phyloP scores from a whole-genome alignment of 2,797 vertebrate genomes.

The Pachyuromys duprasi region DNA sequence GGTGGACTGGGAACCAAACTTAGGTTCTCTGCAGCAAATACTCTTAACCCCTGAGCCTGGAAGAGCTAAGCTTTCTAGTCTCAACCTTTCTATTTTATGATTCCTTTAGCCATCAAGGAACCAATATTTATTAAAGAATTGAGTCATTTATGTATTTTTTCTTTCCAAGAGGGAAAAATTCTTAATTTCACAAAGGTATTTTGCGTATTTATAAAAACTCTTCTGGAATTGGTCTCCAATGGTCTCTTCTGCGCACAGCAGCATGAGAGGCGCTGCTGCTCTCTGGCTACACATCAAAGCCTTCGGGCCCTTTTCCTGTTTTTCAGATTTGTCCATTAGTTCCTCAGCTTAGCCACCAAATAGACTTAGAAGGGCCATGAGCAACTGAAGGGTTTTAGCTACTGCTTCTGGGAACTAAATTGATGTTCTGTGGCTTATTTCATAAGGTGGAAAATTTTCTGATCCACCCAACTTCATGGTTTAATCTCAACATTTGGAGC shows the following conservation, averaged over 20 bases:
- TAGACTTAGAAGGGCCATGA: neutral
- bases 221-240: neutral
- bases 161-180: neutral
- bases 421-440: neutral
- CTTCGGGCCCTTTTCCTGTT: neutral
- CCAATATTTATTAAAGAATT: neutral
- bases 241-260: neutral
- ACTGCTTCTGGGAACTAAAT: neutral
- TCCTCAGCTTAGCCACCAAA: constrained; percentile 8
- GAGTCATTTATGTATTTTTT: neutral
- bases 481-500: constrained; percentile 51
- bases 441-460: neutral
- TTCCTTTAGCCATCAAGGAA: neutral
- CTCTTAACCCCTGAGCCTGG: too few relatives aligned
- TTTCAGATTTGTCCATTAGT: constrained; percentile 16
- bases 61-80: neutral
- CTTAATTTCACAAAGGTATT: neutral
- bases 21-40: neutral
- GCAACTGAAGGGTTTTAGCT: neutral
- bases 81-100: neutral
- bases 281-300: neutral
- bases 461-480: neutral
- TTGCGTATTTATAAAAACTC: neutral
- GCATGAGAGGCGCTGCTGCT: neutral
- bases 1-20: neutral